Evolutionary conservation across 2,113 vertebrate genomes (phyloP).

Genomic region (Romanogobio albipinnatus): DNA sequence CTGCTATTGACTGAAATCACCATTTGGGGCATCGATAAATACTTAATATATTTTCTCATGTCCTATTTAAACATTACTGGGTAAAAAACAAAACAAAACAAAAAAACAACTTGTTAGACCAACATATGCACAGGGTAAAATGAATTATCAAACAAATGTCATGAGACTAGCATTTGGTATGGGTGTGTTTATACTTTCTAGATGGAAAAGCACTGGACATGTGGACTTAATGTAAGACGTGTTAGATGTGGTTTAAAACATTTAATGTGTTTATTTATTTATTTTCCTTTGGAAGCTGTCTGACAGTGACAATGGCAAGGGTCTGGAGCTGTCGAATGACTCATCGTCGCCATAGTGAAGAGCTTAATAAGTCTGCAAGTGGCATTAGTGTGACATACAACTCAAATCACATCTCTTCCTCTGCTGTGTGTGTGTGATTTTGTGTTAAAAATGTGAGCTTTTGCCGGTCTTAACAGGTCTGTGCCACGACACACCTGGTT

Average conservation of each 20-base stretch:
- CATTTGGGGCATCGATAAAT: neutral
- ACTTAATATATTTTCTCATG: neutral
- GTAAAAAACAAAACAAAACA: neutral
- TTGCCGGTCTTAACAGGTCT: constrained; percentile 14
- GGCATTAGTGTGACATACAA: constrained; percentile 42
- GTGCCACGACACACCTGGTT: neutral
- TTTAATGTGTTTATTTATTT: neutral
- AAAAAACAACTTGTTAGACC: neutral
- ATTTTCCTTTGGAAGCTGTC: constrained; percentile 4
- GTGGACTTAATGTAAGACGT: neutral
- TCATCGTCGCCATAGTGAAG: constrained; percentile 52
- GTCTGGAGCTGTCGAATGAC: constrained; percentile 39
- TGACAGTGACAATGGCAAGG: constrained; percentile 27
- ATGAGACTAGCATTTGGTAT: neutral
- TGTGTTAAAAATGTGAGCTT: neutral
- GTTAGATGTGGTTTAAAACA: neutral
- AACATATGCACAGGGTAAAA: neutral
- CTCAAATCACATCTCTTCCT: constrained; percentile 30
- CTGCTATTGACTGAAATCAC: neutral
- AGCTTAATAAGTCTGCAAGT: constrained; percentile 46
- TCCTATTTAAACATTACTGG: neutral
- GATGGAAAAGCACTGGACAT: neutral
- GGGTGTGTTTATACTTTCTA: neutral
- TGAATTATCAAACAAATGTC: neutral
- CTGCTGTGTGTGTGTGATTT: neutral